A percentile compares a stretch with the other conserved stretches of the same genome.
Evolutionary conservation across 2,797 vertebrate species (phyloP).

Genomic region (Danio jaintianensis): DNA sequence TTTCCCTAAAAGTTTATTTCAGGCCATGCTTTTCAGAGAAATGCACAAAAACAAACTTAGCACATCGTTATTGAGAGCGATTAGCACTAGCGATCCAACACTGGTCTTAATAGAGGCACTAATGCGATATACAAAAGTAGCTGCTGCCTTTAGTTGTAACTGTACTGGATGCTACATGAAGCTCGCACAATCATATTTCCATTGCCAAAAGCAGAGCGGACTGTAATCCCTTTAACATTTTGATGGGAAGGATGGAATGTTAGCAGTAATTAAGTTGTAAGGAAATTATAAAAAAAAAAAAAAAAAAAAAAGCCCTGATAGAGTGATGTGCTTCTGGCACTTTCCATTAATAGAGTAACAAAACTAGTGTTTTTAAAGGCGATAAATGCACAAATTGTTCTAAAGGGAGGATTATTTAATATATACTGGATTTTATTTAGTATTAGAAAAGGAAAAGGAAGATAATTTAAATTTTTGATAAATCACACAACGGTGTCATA

Average conservation of each 20-base stretch:
- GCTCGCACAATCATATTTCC: slow-evolving; percentile 13
- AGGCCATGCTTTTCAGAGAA: slow-evolving; percentile 47
- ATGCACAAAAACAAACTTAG: slow-evolving; percentile 30
- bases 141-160: slow-evolving; percentile 38
- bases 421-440: no score
- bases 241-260: slow-evolving; percentile 33
- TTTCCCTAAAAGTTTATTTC: slow-evolving; percentile 25
- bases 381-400: background rate
- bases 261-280: background rate
- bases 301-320: background rate
- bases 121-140: slow-evolving; percentile 56
- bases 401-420: no score
- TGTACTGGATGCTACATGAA: slow-evolving; percentile 50
- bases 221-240: slow-evolving; percentile 28
- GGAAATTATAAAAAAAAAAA: background rate
- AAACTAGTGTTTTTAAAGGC: background rate
- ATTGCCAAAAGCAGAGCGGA: slow-evolving; percentile 34
- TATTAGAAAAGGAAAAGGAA: no score
- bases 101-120: slow-evolving; percentile 50
- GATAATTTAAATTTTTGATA: no score
- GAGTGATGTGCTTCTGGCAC: background rate
- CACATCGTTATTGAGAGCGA: slow-evolving; percentile 9
- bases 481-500: background rate
- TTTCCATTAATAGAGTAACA: background rate
- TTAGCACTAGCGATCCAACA: slow-evolving; percentile 48